Evolutionary conservation across 2,113 vertebrate species (phyloP), one percentile per base, ranked within the genome.

Genomic region (Ceyx cyanopectus): DNA sequence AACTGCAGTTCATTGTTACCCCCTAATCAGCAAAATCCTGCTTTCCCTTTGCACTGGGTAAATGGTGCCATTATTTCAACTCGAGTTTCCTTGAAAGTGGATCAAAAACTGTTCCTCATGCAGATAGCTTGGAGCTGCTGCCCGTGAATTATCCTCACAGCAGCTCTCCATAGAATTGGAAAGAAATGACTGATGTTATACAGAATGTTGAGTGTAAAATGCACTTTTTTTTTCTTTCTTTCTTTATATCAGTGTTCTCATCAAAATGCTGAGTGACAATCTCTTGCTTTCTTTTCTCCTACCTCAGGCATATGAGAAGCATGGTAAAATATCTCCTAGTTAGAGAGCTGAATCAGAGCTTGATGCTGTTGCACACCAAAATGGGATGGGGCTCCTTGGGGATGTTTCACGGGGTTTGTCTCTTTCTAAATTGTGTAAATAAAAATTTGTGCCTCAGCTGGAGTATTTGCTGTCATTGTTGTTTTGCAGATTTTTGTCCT

Each of bases 401-500:
- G 94, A 93, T 8, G 45, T 37, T 85, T 87, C 46, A 17, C 37
- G 60, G 51, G 48, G 12, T 92, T 92, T 72, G 16, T 40, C 3
- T 14, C 88, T 68, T 90, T 78, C 45, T 62, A 89, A 43, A 74
- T 14, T 91, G 91, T 40, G 87, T 77, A 93, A 91, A 94, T 73
- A 94, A 85, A 85, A 54, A 65, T 50, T 24, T 90, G 68, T 91
- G 86, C 60, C 58, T 92, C 83, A 70, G 89, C 60, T 83, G 85
- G 81, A 77, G 57, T 11, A 67, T 74, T 87, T 92, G 75, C 75
- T 74, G 3, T 45, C 6, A 2, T 24, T 40, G 77, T 65, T 93
- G 60, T 92, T 91, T 56, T 77, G 75, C 79, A 87, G 67, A 88
- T 92, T 95, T 95, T 80, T 81, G 29, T 82, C 65, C 84, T 91